Base-by-base conservation (phyloP, 2,888 invertebrate species). In the Sinopyrophorus schimmeli region DNA sequence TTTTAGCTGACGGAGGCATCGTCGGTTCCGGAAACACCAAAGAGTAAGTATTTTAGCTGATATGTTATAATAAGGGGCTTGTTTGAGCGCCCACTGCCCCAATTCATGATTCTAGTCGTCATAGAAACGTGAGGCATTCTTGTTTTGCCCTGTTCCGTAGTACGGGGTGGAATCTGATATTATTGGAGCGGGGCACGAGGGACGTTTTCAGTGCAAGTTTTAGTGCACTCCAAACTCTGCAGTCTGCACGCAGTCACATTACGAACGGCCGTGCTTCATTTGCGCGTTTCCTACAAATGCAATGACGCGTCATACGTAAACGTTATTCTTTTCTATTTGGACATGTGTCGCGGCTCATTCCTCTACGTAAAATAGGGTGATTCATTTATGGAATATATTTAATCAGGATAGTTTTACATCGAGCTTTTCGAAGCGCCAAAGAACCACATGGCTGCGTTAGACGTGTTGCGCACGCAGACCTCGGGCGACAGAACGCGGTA, bases 391-490 rank as follows among this genome's bases (percentile, higher is more conserved):
- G n/a, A n/a, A n/a, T n/a, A n/a, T n/a, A n/a, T n/a, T n/a, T n/a
- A n/a, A n/a, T n/a, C n/a, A n/a, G n/a, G n/a, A n/a, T n/a, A n/a
- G n/a, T n/a, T n/a, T n/a, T 66, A n/a, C n/a, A n/a, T n/a, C n/a
- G n/a, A n/a, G n/a, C n/a, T n/a, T n/a, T n/a, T n/a, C n/a, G 59
- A 65, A 58, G 55, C 61, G 62, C 61, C 60, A 61, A 51, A 58
- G 59, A 62, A 68, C 69, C 72, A 68, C 74, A 74, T 74, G 74
- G 73, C 69, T 72, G 72, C 72, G 72, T 72, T 65, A 67, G 66
- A 64, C 64, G 54, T 53, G 53, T 51, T 56, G 68, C 67, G 67
- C 67, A 60, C 53, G 46, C 43, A 49, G 20, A 34, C 39, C 30
- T 44, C 31, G 28, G 41, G 37, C 44, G 38, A 55, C 28, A 47